Percentiles rank a stretch among this genome's conserved stretches.
Conservation (phyloP, 2,797 vertebrate genomes). For the Lithobates sylvaticus region DNA sequence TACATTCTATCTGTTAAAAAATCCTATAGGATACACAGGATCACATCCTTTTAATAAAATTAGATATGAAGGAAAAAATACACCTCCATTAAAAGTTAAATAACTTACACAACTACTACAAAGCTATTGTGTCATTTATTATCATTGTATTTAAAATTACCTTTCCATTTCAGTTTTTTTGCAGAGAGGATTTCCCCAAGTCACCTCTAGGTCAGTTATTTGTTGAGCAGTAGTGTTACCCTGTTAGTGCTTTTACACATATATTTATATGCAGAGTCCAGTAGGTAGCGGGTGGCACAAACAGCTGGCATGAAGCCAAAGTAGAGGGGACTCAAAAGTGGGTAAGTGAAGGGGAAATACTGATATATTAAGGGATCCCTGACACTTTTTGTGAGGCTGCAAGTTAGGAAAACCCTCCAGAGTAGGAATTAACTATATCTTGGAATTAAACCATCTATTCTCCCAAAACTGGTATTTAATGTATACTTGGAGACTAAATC, state of each 20-base stretch:
- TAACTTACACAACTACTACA: too few relatives aligned
- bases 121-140: background rate
- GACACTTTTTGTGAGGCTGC: too few relatives aligned
- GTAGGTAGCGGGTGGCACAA: background rate
- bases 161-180: too few relatives aligned
- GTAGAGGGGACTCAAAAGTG: background rate
- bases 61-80: background rate
- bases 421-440: too few relatives aligned
- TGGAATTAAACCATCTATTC: too few relatives aligned
- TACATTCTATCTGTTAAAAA: slow-evolving; percentile 36
- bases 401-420: too few relatives aligned
- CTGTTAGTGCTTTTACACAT: too few relatives aligned
- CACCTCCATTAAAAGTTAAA: background rate
- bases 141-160: background rate
- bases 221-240: too few relatives aligned
- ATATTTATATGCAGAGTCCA: background rate
- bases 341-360: background rate
- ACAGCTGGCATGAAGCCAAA: background rate
- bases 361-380: background rate
- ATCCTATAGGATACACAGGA: slow-evolving; percentile 39
- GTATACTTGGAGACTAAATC: too few relatives aligned
- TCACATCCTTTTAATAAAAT: slow-evolving; percentile 31
- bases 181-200: too few relatives aligned
- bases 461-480: too few relatives aligned
- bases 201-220: too few relatives aligned